Conservation (phyloP, 2,113 vertebrate genomes). For the Crotalus tigris region DNA sequence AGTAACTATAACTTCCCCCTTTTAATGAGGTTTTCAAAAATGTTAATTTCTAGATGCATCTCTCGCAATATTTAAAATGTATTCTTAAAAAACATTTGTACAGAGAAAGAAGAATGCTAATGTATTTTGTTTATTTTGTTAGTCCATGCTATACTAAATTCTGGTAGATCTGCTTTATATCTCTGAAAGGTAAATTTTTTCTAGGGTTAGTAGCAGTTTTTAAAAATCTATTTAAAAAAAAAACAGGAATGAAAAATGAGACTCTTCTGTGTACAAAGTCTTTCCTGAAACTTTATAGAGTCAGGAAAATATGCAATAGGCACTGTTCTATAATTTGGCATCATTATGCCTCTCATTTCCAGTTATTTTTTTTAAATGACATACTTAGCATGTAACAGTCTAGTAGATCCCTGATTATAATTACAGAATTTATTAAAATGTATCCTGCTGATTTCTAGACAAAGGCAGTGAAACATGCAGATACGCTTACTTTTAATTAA, state of each 20-base stretch:
- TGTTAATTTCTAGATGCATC: not conserved
- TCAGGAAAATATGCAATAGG: not conserved
- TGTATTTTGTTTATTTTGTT: not conserved
- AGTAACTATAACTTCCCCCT: not conserved
- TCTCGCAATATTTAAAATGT: not conserved
- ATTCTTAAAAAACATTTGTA: not conserved
- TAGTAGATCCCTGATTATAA: constrained; percentile 28
- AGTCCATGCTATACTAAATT: not conserved
- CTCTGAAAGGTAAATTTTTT: not conserved
- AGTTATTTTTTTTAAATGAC: constrained; percentile 18
- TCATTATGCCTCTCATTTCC: constrained; percentile 17
- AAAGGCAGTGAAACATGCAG: constrained; percentile 19
- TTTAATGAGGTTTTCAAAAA: not conserved
- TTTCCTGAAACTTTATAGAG: not conserved
- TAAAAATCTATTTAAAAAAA: not conserved
- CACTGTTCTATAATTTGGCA: not conserved
- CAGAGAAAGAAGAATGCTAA: not conserved
- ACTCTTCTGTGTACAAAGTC: not conserved
- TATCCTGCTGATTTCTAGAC: constrained; percentile 22
- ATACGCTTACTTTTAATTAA: constrained; percentile 33
- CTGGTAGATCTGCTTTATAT: not conserved
- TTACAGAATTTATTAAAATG: constrained; percentile 35
- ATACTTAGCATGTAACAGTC: constrained; percentile 2
- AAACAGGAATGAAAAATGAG: not conserved
- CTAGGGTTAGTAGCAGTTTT: not conserved